A percentile compares a stretch with the other conserved stretches of the same genome.
Evolutionary conservation across 2,113 vertebrate species (phyloP).

Genomic region (Prunella fulvescens): DNA sequence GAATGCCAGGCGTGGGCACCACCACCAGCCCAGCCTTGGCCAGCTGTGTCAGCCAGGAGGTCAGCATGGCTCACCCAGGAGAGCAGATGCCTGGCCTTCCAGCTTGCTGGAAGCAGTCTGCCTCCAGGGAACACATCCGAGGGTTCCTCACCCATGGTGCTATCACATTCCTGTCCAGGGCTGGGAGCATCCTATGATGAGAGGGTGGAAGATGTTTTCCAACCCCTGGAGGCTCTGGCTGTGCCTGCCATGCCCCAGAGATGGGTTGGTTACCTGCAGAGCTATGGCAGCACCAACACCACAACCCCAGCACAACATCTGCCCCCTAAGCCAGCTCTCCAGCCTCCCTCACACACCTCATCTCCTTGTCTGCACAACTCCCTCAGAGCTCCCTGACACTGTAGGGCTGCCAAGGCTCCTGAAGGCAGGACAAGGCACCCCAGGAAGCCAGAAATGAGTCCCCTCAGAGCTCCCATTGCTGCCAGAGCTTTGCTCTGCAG

Average conservation of each 20-base stretch:
- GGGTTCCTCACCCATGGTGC: fast-evolving
- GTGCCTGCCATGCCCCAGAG: fast-evolving
- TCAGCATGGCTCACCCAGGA: neutral
- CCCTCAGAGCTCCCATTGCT: neutral
- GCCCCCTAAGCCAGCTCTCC: neutral
- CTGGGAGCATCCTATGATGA: neutral
- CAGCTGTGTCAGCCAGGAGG: neutral
- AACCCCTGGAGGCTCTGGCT: neutral
- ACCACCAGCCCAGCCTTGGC: neutral
- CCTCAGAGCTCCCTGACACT: neutral
- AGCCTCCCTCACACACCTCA: neutral
- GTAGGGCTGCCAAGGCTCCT: neutral
- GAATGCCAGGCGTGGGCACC: neutral
- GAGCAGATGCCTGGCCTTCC: neutral
- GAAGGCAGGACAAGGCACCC: fast-evolving
- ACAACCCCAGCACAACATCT: neutral
- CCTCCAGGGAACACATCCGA: fast-evolving
- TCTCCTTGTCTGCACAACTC: neutral
- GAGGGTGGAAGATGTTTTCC: neutral
- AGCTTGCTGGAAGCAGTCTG: neutral
- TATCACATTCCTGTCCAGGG: neutral
- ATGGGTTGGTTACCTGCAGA: neutral
- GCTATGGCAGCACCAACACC: fast-evolving
- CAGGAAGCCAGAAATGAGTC: neutral
- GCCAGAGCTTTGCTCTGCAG: neutral